Base-by-base conservation (phyloP, 1,140 invertebrate genomes). In the Macrostomum lignano region DNA sequence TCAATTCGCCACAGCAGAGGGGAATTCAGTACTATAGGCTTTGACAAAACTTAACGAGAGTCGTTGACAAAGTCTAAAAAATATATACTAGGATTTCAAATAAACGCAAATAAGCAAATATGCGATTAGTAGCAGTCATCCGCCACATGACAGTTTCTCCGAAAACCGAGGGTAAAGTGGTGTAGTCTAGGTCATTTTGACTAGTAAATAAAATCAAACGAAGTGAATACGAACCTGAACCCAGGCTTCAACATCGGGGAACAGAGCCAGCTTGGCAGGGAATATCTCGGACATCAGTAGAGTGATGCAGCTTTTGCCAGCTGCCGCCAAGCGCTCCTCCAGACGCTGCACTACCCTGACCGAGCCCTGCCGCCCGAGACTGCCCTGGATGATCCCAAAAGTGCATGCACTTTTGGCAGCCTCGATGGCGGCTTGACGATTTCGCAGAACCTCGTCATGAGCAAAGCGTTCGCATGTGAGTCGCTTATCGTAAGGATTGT, bases 401-500 rank as follows among this genome's bases (percentile, higher is more conserved):
- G 51, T 70, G 25, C 45, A 41, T 15, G 49, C 51, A 38, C 39
- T 31, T 11, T 39, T 35, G 1, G 49, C 48, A 31, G 52, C 58
- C 41, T 68, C 60, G 30, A 96, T 72, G 31, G 73, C 68, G 25
- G 64, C 56, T 42, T 68, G 60, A 44, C 88, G 61, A 67, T 71
- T 25, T 45, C 48, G 41, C 67, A 66, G 46, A 81, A 98, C 91
- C 37, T 64, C 48, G 17, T 67, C 61, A 53, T 78, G 74, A 47
- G 91, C 73, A 57, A 94, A 96, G 38, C 68, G 62, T 59, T 98
- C 91, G 45, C 67, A 62, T 1, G 84, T 88, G 28, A 98, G 71
- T 50, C 74, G 73, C 49, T 91, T 91, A 33, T 73, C 73, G 58
- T 96, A 98, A 0, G 91, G 91, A 65, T 98, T 82, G 62, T 96